A percentile compares a stretch with the other conserved stretches of the same genome.
Evolutionary conservation across 2,888 invertebrate genomes (phyloP).

Genomic region (Darwinula stevensoni): DNA sequence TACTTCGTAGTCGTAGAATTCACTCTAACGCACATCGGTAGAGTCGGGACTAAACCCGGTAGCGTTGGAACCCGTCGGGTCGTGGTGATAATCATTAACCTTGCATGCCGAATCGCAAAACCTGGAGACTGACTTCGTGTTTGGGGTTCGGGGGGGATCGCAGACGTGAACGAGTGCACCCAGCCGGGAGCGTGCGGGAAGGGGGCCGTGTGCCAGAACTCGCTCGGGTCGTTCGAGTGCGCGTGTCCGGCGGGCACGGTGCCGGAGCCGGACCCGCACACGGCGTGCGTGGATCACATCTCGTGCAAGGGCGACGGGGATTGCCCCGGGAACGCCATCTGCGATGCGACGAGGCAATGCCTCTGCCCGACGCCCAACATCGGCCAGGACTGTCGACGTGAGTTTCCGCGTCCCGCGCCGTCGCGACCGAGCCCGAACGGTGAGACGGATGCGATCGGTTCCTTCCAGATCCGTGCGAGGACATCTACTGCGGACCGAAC

Average conservation of each 20-base stretch:
- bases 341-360: conserved; percentile 38
- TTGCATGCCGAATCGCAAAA: too few species aligned
- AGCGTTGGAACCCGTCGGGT: too few species aligned
- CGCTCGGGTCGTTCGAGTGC: conserved; percentile 42
- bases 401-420: conserved; percentile 15
- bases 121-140: too few species aligned
- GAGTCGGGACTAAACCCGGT: too few species aligned
- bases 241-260: conserved; percentile 49
- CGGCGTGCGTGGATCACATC: conserved; percentile 50
- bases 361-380: conserved; percentile 68
- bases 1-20: too few species aligned
- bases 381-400: conserved; percentile 70
- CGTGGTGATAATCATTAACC: too few species aligned
- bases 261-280: conserved; percentile 51
- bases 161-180: conserved; percentile 54
- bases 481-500: conserved; percentile 49
- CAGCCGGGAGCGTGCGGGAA: conserved; percentile 37
- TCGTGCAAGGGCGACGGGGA: conserved; percentile 40
- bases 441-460: too few species aligned
- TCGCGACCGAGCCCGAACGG: too few species aligned
- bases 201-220: conserved; percentile 48
- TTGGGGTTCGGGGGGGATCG: too few species aligned
- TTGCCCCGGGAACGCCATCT: conserved; percentile 67
- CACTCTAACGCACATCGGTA: too few species aligned
- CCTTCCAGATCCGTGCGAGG: conserved; percentile 58